Evolutionary conservation across 1,140 invertebrate species (phyloP).

Genomic region (Aporrectodea caliginosa): DNA sequence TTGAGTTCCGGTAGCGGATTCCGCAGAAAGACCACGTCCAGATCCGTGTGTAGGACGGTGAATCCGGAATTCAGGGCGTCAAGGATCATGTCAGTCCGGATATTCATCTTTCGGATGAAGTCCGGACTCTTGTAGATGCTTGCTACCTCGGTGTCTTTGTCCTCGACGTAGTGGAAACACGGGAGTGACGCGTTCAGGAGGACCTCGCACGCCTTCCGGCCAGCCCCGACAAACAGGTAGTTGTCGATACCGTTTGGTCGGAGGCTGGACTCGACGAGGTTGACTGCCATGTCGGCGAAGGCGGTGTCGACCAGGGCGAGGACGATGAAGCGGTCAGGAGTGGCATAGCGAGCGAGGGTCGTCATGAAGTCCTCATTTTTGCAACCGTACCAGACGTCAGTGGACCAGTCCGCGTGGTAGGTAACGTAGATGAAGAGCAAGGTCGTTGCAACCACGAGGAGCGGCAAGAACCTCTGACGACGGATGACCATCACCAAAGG

Average conservation of each 20-base stretch:
- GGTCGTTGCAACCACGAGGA: too few relatives aligned
- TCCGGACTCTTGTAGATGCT: conserved; percentile 15
- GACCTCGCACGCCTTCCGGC: conserved; percentile 7
- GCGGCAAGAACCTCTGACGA: too few relatives aligned
- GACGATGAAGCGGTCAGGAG: conserved; percentile 15
- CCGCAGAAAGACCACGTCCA: conserved; percentile 21
- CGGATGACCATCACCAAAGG: too few relatives aligned
- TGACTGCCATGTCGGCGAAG: conserved; percentile 22
- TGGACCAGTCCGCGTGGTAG: too few relatives aligned
- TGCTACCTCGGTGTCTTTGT: conserved; percentile 5
- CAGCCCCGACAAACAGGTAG: conserved; percentile 18
- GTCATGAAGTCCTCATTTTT: background rate
- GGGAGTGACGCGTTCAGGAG: conserved; percentile 12
- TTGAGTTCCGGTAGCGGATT: conserved; percentile 23
- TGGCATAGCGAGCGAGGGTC: conserved; percentile 4
- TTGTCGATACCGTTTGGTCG: conserved; percentile 23
- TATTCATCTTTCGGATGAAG: conserved; percentile 32
- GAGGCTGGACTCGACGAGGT: conserved; percentile 22
- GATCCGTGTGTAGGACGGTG: conserved; percentile 29
- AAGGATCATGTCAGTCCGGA: conserved; percentile 25
- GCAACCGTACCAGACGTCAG: background rate
- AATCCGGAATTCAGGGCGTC: conserved; percentile 23
- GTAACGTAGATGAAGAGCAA: too few relatives aligned
- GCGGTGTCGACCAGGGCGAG: conserved; percentile 24
- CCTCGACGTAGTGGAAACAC: conserved; percentile 14